Evolutionary conservation across 2,888 invertebrate species (phyloP).

Genomic region (Drosophila mimica): DNA sequence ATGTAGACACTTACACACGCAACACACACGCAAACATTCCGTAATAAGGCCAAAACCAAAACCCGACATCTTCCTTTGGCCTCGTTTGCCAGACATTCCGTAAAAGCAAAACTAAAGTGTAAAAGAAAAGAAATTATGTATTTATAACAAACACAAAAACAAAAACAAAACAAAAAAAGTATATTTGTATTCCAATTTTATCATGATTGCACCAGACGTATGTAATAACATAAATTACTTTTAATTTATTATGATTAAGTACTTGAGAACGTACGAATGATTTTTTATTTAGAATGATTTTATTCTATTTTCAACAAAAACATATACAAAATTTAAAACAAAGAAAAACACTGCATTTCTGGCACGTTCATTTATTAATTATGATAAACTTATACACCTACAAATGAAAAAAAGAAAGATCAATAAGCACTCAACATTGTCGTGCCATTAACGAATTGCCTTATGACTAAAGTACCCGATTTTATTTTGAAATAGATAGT

Average conservation of each 20-base stretch:
- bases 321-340: slow-evolving; percentile 16
- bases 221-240: slow-evolving; percentile 69
- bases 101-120: slow-evolving; percentile 12
- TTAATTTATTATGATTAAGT: slow-evolving; percentile 78
- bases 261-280: slow-evolving; percentile 56
- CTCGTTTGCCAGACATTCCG: slow-evolving; percentile 41
- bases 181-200: slow-evolving; percentile 70
- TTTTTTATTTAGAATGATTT: slow-evolving; percentile 58
- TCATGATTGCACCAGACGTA: slow-evolving; percentile 49
- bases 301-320: slow-evolving; percentile 74
- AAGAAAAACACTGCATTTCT: slow-evolving; percentile 21
- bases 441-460: slow-evolving; percentile 67
- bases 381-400: slow-evolving; percentile 14
- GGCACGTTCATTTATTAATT: slow-evolving; percentile 42
- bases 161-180: slow-evolving; percentile 4
- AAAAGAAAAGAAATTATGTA: slow-evolving; percentile 34
- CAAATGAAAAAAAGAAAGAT: neutral
- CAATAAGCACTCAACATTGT: slow-evolving; percentile 47
- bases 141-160: slow-evolving; percentile 37
- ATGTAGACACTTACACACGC: slow-evolving; percentile 88
- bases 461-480: slow-evolving; percentile 44
- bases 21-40: slow-evolving; percentile 54
- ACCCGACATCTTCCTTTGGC: slow-evolving; percentile 44
- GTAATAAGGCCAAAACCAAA: slow-evolving; percentile 66
- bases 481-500: slow-evolving; percentile 30